Evolutionary conservation across 2,888 invertebrate species (phyloP), one percentile per base, ranked within the genome.

Genomic region (Sphinx pinastri): DNA sequence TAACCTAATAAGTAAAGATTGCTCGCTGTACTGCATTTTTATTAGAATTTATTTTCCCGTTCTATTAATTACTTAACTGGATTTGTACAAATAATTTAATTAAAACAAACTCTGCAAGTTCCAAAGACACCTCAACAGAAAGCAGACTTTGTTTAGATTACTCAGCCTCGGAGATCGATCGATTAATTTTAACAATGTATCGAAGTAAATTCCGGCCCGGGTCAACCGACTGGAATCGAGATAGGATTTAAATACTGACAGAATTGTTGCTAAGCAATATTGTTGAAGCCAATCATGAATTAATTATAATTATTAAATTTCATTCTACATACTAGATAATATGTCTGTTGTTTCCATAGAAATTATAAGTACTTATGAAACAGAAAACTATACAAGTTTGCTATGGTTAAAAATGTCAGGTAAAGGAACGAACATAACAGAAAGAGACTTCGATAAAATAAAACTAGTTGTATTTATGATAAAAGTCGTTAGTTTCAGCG

Each of bases 141-240:
- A 63, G 5, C 3, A 13, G 19, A 49, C 19, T 19, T 63, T 63
- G 49, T 63, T 63, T 19, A 49, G 63, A 47, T 63, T 63, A 63
- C 63, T 49, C 63, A 49, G 63, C 19, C 63, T 63, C 47, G 19
- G 13, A 47, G 47, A 63, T 63, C 19, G 63, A 47, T 47, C 12
- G 70, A 71, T 73, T 69, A 67, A 68, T 68, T 70, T 70, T 59
- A 70, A 70, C 70, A 72, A 69, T 68, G 49, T 63, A 63, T 63
- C 19, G 63, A 63, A 63, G 63, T 63, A 19, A 63, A 63, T 49
- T 63, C 19, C 63, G 19, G 19, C 6, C 16, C 49, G 63, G 49
- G 19, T 63, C 49, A 63, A 16, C 49, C 47, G 19, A 63, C 47
- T 47, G 63, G 47, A 49, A 63, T 49, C 47, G 16, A 47, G 63